Conservation (phyloP, 2,797 vertebrate genomes). For the Sebastes itinus region DNA sequence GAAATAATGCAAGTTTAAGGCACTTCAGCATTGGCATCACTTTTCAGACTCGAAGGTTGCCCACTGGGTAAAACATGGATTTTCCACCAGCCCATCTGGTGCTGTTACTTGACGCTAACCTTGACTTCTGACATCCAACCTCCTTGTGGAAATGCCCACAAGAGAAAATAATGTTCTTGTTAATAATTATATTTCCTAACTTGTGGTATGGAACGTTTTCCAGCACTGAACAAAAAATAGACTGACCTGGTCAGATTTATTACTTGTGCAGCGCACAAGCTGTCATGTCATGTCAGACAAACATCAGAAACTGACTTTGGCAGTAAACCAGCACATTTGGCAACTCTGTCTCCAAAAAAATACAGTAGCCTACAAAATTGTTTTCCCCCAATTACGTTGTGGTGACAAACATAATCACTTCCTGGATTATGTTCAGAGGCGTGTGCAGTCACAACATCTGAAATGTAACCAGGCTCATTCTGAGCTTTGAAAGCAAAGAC, state of each 20-base stretch:
- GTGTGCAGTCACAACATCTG: neutral
- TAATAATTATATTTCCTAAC: neutral
- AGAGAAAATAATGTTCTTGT: neutral
- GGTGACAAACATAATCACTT: neutral
- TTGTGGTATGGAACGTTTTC: neutral
- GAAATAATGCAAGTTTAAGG: no score
- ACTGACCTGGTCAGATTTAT: neutral
- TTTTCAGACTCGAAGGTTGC: accelerated
- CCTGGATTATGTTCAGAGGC: neutral
- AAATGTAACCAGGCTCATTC: neutral
- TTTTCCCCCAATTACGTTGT: neutral
- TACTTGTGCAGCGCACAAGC: neutral
- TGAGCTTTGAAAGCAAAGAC: neutral
- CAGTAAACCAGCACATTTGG: neutral
- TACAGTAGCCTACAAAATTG: neutral
- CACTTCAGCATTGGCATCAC: neutral
- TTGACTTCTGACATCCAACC: neutral
- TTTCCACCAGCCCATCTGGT: neutral
- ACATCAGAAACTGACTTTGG: neutral
- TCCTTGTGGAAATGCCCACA: neutral
- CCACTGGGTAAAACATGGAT: neutral
- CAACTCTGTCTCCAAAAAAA: no score
- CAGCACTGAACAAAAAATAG: neutral
- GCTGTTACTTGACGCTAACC: neutral
- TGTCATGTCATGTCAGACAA: neutral